These are phyloP conservation scores for Itoplectis maculator DNA, from an alignment of 2,888 invertebrate species.

Conservation along the genomic window DNA sequence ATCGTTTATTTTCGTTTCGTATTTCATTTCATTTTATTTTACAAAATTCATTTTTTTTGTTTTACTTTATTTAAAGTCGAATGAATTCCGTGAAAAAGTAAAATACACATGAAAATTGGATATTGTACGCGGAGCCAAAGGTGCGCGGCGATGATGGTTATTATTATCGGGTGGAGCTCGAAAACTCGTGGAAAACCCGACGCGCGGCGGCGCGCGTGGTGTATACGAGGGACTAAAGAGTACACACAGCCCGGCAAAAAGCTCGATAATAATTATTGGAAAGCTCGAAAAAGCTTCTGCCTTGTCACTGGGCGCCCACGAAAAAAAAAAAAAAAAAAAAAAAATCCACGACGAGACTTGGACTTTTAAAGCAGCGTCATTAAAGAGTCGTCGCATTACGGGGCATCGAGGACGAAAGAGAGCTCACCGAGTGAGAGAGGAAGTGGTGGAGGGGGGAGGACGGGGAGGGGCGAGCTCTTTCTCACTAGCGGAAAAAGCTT, in stretches of 20 bases:
- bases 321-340: constrained; percentile 8
- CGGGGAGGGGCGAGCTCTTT: not conserved
- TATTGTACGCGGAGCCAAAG: constrained; percentile 8
- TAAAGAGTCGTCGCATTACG: constrained; percentile 18
- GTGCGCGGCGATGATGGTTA: constrained; percentile 7
- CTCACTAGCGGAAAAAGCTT: constrained; percentile 19
- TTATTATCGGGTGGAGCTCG: constrained; percentile 2
- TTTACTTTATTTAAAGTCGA: no score
- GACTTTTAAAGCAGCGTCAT: constrained; percentile 41
- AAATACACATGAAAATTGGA: not conserved
- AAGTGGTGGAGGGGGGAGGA: no score
- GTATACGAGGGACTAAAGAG: constrained; percentile 9
- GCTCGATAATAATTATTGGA: constrained; percentile 47
- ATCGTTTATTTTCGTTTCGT: not conserved
- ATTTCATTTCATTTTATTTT: not conserved
- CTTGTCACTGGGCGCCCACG: constrained; percentile 15
- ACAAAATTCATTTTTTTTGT: no score
- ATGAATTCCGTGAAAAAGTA: no score
- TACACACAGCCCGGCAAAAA: not conserved
- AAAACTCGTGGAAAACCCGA: not conserved
- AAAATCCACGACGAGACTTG: not conserved
- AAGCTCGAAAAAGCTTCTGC: constrained; percentile 44
- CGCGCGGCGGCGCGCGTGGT: not conserved
- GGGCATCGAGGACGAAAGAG: constrained; percentile 9
- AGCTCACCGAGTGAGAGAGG: not conserved